Conservation (phyloP, 2,797 vertebrate genomes). For the Nyctalus aviator region DNA sequence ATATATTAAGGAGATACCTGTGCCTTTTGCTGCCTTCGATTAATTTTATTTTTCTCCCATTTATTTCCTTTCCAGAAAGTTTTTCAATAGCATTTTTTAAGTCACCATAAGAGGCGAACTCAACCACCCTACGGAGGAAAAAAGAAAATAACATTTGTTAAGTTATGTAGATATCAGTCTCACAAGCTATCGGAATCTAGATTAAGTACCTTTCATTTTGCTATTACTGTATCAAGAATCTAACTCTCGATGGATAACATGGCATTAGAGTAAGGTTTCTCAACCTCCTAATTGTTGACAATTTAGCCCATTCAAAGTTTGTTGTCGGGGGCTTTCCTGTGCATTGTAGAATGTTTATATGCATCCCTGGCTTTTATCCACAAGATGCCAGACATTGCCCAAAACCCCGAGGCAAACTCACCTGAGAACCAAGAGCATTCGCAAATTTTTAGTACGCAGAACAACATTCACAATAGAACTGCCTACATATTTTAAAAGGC, state of each 20-base stretch:
- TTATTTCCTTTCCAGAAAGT: slow-evolving; percentile 98
- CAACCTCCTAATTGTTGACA: background rate
- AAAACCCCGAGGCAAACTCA: background rate
- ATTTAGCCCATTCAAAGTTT: background rate
- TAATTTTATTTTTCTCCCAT: slow-evolving; percentile 98
- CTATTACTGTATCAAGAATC: background rate
- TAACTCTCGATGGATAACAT: background rate
- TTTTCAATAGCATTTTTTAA: slow-evolving; percentile 98
- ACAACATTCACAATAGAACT: background rate
- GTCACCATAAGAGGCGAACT: slow-evolving; percentile 97
- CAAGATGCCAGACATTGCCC: background rate
- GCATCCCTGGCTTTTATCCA: background rate
- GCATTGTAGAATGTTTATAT: background rate
- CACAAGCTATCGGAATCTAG: background rate
- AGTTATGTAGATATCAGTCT: background rate
- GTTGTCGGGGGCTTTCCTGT: background rate
- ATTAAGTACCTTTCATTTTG: background rate
- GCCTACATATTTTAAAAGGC: slow-evolving; percentile 88
- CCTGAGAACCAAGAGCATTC: background rate
- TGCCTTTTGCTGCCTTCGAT: slow-evolving; percentile 95
- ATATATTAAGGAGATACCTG: slow-evolving; percentile 84
- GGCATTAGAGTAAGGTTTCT: background rate
- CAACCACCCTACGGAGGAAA: slow-evolving; percentile 91
- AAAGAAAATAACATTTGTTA: slow-evolving; percentile 47
- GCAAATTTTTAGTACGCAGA: background rate